These are phyloP conservation scores for Kryphioiulus occultus DNA, from an alignment of 2,888 invertebrate genomes.

Conservation along the genomic window DNA sequence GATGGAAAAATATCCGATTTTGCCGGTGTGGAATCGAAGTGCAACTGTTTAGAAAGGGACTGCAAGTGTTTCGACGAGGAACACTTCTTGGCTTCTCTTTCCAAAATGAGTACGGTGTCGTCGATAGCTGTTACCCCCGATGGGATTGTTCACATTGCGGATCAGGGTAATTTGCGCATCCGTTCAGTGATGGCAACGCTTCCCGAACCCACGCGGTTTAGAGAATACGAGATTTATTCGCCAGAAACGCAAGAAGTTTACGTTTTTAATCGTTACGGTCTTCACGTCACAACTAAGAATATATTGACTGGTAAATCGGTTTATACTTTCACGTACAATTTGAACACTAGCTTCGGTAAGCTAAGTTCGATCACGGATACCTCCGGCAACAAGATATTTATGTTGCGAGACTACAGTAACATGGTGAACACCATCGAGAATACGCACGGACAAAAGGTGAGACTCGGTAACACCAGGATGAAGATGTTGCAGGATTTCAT, in stretches of 20 bases:
- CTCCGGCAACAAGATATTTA: slow-evolving; percentile 71
- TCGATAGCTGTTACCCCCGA: slow-evolving; percentile 93
- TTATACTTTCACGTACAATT: slow-evolving; percentile 94
- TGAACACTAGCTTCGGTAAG: slow-evolving; percentile 95
- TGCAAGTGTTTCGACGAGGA: slow-evolving; percentile 94
- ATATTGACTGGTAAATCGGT: slow-evolving; percentile 94
- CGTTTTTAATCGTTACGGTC: slow-evolving; percentile 83
- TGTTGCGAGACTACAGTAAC: slow-evolving; percentile 64
- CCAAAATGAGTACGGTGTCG: slow-evolving; percentile 61
- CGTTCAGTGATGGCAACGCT: slow-evolving; percentile 69
- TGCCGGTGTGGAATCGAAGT: slow-evolving; percentile 81
- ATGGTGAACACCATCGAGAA: slow-evolving; percentile 85
- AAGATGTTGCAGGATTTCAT: slow-evolving; percentile 88
- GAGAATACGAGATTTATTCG: slow-evolving; percentile 91
- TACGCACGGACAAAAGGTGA: slow-evolving; percentile 89
- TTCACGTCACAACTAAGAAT: slow-evolving; percentile 91
- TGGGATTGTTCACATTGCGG: slow-evolving; percentile 94
- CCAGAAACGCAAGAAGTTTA: slow-evolving; percentile 93
- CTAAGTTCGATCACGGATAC: slow-evolving; percentile 92
- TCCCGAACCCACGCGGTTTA: slow-evolving; percentile 80
- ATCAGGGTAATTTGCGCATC: slow-evolving; percentile 71
- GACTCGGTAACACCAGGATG: slow-evolving; percentile 90
- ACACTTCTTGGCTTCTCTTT: slow-evolving; percentile 68
- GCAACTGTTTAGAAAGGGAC: slow-evolving; percentile 69
- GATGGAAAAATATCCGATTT: slow-evolving; percentile 91